Conservation (phyloP, 23 tunicate species). For the Ciona savignyi region DNA sequence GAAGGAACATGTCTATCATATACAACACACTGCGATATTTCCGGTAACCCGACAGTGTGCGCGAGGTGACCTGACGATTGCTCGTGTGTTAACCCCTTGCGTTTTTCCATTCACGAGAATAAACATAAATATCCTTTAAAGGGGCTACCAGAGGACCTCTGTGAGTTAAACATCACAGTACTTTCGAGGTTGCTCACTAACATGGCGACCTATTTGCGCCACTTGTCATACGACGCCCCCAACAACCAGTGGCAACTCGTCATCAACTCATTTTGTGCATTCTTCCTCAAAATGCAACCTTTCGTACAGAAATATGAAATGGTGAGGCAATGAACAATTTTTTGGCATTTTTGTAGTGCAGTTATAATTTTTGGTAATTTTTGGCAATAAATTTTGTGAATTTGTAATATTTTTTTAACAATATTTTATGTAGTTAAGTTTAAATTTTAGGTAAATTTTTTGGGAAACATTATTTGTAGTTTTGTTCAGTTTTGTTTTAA, state of each 20-base stretch:
- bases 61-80: no score
- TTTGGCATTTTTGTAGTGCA: no score
- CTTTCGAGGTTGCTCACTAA: constrained; percentile 24
- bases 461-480: no score
- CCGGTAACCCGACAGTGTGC: no score
- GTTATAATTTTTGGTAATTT: not conserved
- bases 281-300: constrained; percentile 11
- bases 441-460: constrained; percentile 1
- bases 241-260: constrained; percentile 15
- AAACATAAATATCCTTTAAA: no score
- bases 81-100: no score
- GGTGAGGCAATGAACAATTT: not conserved
- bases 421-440: not conserved
- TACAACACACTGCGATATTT: no score
- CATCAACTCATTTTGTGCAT: constrained; percentile 5
- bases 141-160: constrained; percentile 36
- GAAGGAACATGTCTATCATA: no score
- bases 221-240: constrained; percentile 15
- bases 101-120: no score
- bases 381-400: not conserved
- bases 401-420: not conserved
- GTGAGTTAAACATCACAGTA: not conserved
- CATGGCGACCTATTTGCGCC: constrained; percentile 27
- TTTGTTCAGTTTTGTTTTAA: no score
- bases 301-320: constrained; percentile 5